Base-by-base conservation (phyloP, 2,113 vertebrate species). In the Passer domesticus region DNA sequence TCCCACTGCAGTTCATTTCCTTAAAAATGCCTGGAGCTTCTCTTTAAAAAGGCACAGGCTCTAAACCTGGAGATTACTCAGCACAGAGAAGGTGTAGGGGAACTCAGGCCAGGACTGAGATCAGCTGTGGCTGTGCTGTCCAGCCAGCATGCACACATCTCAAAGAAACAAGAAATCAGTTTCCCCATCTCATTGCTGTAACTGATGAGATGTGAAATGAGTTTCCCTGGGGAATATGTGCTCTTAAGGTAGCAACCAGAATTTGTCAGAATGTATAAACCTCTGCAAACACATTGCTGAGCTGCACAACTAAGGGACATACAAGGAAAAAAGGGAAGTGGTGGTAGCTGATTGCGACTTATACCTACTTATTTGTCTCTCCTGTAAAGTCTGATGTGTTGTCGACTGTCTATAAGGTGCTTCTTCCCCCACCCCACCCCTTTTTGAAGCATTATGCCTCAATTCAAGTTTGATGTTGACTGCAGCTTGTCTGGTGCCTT, bases 131-230 rank as follows among this genome's bases (percentile, higher is more conserved):
- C 84, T 92, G 20, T 88, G 60, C 56, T 31, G 21, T 92, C 73
- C 1, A 5, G 46, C 68, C 66, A 67, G 70, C 79, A 7, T 66
- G 37, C 84, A 85, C 63, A 43, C 67, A 82, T 28, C 70, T 92
- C 86, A 74, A 53, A 96, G 84, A 96, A 92, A 92, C 50, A 77
- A 94, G 87, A 95, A 95, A 81, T 82, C 33, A 0, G 49, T 68
- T 95, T 97, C 55, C 74, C 55, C 28, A 39, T 82, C 74, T 95
- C 50, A 53, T 89, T 84, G 66, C 69, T 90, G 64, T 89, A 95
- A 91, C 89, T 89, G 95, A 97, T 96, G 93, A 96, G 89, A 97
- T 97, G 95, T 96, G 96, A 97, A 97, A 97, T 87, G 84, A 95
- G 91, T 92, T 97, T 97, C 89, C 18, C 0, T 31, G 83, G 96